Base-by-base conservation (phyloP, 2,113 vertebrate species). In the Melanotaenia duboulayi region DNA sequence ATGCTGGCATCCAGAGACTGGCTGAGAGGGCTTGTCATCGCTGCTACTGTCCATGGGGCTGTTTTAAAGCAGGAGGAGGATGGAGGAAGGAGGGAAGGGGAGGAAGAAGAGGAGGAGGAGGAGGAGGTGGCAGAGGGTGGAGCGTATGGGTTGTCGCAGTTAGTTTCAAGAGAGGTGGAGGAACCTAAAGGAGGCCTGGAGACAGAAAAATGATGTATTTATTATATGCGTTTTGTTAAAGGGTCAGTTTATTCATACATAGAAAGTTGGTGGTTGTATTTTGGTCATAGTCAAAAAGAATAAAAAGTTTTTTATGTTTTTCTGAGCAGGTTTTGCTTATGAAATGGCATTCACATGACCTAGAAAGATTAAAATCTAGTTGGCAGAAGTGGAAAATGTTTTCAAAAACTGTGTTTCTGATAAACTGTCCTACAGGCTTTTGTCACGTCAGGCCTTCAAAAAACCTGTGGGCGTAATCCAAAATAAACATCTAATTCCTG, bases 31-130 rank as follows among this genome's bases (percentile, higher is more conserved):
- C 51, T 49, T 0, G 77, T 42, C 42, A 52, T 22, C 0, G 58
- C n/a, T n/a, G 67, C 13, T 0, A 44, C 20, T 0, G 49, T 49
- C 90, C 89, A 89, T 2, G 67, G 55, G 3, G 55, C 80, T 0
- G 70, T 70, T 69, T 59, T 64, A 1, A 62, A 66, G 51, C 42
- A 25, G 2, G 72, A 65, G 11, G 50, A 65, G 49, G 69, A 69
- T 0, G 48, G 56, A 49, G 50, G 46, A 19, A 56, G 32, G 20
- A 84, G 85, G n/a, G 77, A 83, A 12, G 84, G 84, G n/a, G 81
- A 89, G 16, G 86, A 83, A 5, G 88, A 87, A 10, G 85, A 85
- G 46, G 89, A 88, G 0, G 89, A 90, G 3, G 87, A 90, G 11
- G 84, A 88, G 25, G 88, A 86, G 25, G 80, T 67, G 49, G 65